phyloP scores from a whole-genome alignment of 1,140 invertebrate species.

The Panagrolaimus sp. region DNA sequence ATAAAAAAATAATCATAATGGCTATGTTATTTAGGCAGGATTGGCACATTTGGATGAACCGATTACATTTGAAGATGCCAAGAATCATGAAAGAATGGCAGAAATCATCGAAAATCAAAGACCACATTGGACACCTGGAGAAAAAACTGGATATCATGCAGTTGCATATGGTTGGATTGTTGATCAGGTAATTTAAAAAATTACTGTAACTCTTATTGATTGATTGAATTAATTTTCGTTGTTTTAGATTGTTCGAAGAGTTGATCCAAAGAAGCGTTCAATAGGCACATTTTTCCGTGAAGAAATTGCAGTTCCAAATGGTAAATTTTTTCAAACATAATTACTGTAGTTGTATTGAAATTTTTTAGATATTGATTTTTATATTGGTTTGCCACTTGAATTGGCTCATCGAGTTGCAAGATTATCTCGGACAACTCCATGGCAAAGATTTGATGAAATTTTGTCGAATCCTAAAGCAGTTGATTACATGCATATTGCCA shows the following conservation, averaged over 20 bases:
- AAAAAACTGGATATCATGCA: slow-evolving; percentile 39
- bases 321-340: background rate
- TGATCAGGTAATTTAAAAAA: slow-evolving; percentile 30
- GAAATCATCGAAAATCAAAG: slow-evolving; percentile 42
- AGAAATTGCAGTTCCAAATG: slow-evolving; percentile 32
- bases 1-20: too few relatives aligned
- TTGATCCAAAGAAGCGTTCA: slow-evolving; percentile 40
- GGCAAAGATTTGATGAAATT: slow-evolving; percentile 39
- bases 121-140: slow-evolving; percentile 48
- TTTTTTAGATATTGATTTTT: slow-evolving; percentile 8
- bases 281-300: slow-evolving; percentile 50
- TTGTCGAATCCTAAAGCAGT: slow-evolving; percentile 33
- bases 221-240: slow-evolving; percentile 15
- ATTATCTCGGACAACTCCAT: slow-evolving; percentile 31
- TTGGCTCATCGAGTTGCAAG: slow-evolving; percentile 42
- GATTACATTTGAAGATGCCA: slow-evolving; percentile 38
- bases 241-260: slow-evolving; percentile 34
- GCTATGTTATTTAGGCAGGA: slow-evolving; percentile 29
- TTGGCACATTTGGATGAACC: slow-evolving; percentile 39
- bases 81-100: slow-evolving; percentile 30
- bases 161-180: slow-evolving; percentile 51
- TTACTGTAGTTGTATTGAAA: background rate
- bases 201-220: too few relatives aligned
- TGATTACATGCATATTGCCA: slow-evolving; percentile 26
- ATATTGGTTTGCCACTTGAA: slow-evolving; percentile 24